Evolutionary conservation across 2,888 invertebrate species (phyloP), one percentile per base, ranked within the genome.

Genomic region (Dromius quadrimaculatus): DNA sequence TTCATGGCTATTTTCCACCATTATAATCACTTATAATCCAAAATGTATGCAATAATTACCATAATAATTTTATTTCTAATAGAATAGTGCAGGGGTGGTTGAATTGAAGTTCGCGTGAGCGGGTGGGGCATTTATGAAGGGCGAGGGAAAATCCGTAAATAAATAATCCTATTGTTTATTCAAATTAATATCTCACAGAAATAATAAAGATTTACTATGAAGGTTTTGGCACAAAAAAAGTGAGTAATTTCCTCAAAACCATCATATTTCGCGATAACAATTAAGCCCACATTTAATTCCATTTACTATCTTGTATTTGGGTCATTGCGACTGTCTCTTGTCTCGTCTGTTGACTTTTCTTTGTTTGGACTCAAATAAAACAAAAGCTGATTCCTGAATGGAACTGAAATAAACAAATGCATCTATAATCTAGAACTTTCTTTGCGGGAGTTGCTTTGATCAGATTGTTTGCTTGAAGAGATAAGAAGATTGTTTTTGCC

Each of bases 401-500:
- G 2, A 11, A 11, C 32, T 54, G 28, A 5, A 5, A 28, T 54
- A 13, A 23, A 54, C 50, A 54, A 54, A 28, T 54, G 50, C 50
- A 54, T 54, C 50, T 54, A 54, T 54, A 54, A 54, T 54, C 28
- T 54, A 54, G 5, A 54, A 54, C 50, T 54, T 54, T 54, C 50
- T 54, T 54, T 54, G 28, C 50, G 28, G 50, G 23, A 54, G 50
- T 28, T n/a, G 28, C 3, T 8, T 28, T 28, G 28, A 32, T 15
- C 20, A 15, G 23, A 22, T 41, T 41, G 41, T 41, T 41, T 41
- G 47, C 13, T n/a, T n/a, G n/a, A n/a, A n/a, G n/a, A 50, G 47
- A 50, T 50, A 50, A 22, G 47, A 22, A 50, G 23, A 50, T 13
- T 28, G 23, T 23, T 6, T n/a, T 28, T 54, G 47, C 47, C 22